Percentiles rank a stretch among this genome's conserved stretches.
Evolutionary conservation across 2,113 vertebrate genomes (phyloP).

Genomic region (Heterotilapia buettikoferi): DNA sequence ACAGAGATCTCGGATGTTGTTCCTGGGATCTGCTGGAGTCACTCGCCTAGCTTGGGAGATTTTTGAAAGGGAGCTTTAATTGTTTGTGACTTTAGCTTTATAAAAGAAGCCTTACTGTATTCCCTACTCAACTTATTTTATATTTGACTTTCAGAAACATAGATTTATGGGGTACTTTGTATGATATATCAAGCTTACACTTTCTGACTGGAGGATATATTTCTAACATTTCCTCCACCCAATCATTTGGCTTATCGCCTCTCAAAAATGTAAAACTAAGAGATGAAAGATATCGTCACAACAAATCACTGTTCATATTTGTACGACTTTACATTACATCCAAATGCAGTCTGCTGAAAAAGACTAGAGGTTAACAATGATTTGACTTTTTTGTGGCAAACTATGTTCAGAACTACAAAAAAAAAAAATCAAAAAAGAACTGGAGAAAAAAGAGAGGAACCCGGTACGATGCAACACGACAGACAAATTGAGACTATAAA

Average conservation of each 20-base stretch:
- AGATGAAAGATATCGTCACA: not conserved
- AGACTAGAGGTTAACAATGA: rapidly evolving
- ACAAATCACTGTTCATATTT: not conserved
- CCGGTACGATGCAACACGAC: not conserved
- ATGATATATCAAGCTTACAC: not conserved
- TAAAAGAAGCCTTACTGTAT: not conserved
- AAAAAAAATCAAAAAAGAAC: not conserved
- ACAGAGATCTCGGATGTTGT: too few species aligned
- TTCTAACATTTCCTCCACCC: not conserved
- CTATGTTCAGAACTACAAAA: not conserved
- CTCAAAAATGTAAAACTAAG: not conserved
- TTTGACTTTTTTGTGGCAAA: not conserved
- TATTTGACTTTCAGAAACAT: not conserved
- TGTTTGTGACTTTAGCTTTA: not conserved
- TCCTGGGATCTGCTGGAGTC: too few species aligned
- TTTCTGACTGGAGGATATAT: not conserved
- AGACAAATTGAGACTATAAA: not conserved
- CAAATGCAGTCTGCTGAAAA: rapidly evolving
- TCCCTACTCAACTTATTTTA: not conserved
- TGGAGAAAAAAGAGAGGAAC: not conserved
- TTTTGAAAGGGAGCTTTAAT: rapidly evolving
- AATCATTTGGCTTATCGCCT: rapidly evolving
- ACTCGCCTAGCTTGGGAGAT: too few species aligned
- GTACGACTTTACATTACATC: rapidly evolving
- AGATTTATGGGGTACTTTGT: not conserved